phyloP scores from a whole-genome alignment of 2,113 vertebrate species.

The Chaetodon trifascialis region DNA sequence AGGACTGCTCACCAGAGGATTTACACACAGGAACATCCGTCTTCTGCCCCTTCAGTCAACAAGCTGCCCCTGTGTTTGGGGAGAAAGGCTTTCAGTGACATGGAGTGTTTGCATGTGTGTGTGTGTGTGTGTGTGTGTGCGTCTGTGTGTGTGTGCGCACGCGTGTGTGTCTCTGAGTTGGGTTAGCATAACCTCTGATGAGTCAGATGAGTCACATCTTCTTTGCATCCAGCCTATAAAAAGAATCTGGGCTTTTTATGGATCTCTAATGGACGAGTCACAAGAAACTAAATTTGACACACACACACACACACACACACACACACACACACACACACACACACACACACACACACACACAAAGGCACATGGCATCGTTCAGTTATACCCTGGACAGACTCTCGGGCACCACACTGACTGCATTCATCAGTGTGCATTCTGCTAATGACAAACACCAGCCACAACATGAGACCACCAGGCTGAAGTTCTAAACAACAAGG shows the following conservation, averaged over 20 bases:
- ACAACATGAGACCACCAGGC: not conserved
- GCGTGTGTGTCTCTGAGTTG: not conserved
- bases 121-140: not conserved
- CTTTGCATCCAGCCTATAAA: constrained; percentile 51
- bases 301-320: constrained; percentile 1
- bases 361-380: not conserved
- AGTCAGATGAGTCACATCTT: constrained; percentile 36
- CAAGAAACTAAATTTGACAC: constrained; percentile 45
- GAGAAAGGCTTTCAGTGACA: not conserved
- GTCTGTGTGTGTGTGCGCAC: not conserved
- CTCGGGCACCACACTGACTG: constrained; percentile 24
- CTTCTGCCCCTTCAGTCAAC: not conserved
- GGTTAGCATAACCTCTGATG: constrained; percentile 10
- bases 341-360: constrained; percentile 13
- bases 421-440: constrained; percentile 38
- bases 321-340: constrained; percentile 11
- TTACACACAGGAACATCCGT: not conserved
- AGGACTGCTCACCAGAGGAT: not conserved
- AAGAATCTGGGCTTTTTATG: constrained; percentile 51
- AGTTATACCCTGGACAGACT: constrained; percentile 17
- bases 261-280: constrained; percentile 43
- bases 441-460: constrained; percentile 35
- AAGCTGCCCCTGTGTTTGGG: not conserved
- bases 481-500: not conserved
- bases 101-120: not conserved